Evolutionary conservation across 2,888 invertebrate species (phyloP), one percentile per base, ranked within the genome.

Genomic region (Phortica okadai): DNA sequence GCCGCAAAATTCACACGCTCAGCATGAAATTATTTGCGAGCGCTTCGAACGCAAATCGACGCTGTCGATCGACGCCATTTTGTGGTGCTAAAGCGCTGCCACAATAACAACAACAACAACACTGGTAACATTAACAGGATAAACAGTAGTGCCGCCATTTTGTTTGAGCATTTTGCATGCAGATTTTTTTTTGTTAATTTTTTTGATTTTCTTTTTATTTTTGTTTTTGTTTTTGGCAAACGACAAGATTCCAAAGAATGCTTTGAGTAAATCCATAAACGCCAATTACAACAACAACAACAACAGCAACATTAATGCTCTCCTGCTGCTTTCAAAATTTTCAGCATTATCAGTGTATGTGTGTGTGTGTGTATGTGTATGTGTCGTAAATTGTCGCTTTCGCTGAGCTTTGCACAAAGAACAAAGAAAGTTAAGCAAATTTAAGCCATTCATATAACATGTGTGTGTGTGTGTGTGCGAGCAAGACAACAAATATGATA

Each of bases 1-100:
- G 66, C 66, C 66, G 66, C 66, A 66, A n/a, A 66, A 66, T 66
- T 66, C 42, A 66, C 66, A 8, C 66, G 21, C 62, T 16, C 21
- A 62, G 62, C 21, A 62, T 21, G 25, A 21, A 59, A 59, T 16
- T 62, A 62, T 62, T 56, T 21, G 21, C 16, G 3, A 33, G 4
- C 33, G 33, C 33, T 33, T 33, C 33, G 33, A 33, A 33, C 33
- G 33, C 33, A 33, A 14, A 14, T 50, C 14, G 50, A 50, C 14
- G 50, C 8, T 41, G 33, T 8, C 66, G 41, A 66, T 66, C 42
- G 66, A 41, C 66, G 66, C 66, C 66, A 66, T 62, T 62, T 62
- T 62, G 62, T 21, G 62, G 62, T 21, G 6, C 2, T 8, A 14
- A 8, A 10, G 45, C 45, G 50, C 50, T 33, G 33, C 33, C 33